Evolutionary conservation across 2,888 invertebrate genomes (phyloP), one percentile per base, ranked within the genome.

Genomic region (Phania funesta): DNA sequence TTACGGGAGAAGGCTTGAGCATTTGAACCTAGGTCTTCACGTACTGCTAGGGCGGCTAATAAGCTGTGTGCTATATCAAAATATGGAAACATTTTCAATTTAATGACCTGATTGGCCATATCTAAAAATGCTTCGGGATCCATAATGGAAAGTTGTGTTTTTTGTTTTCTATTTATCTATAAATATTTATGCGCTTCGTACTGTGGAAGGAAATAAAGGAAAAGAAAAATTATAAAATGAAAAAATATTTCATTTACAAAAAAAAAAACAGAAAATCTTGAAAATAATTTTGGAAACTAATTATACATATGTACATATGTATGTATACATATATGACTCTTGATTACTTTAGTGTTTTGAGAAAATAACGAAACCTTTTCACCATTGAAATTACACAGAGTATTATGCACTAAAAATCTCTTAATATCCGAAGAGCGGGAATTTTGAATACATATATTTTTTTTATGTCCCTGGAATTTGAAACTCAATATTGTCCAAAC

Each of bases 81-180:
- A 93, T 98, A 99, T 71, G 99, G 99, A 91, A 96, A 99, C 99
- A 99, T 99, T 93, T 99, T 98, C 87, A 99, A 93, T 92, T 99
- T 98, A 87, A 98, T 97, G 93, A 99, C 97, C 94, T 98, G 97
- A 92, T 98, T 98, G 93, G 99, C 99, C 94, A 99, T 94, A 92
- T 99, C 98, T 90, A 99, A 93, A 92, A 99, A 98, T 84, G 97
- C 95, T 93, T 98, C 98, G 91, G 97, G 97, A 94, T 98, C 97
- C 97, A 98, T 97, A 56, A 29, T 73, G 77, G 32, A 32, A 13
- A 20, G 20, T 58, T 71, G 9, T 58, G 13, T 71, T 52, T 56
- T 52, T 62, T 58, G 13, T 71, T 52, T 56, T 52, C 56, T 65
- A 13, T 11, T 54, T 74, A 41, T 54, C 7, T 16, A 9, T 41